Evolutionary conservation across 2,888 invertebrate genomes (phyloP), one percentile per base, ranked within the genome.

Genomic region (Podabrus alpinus): DNA sequence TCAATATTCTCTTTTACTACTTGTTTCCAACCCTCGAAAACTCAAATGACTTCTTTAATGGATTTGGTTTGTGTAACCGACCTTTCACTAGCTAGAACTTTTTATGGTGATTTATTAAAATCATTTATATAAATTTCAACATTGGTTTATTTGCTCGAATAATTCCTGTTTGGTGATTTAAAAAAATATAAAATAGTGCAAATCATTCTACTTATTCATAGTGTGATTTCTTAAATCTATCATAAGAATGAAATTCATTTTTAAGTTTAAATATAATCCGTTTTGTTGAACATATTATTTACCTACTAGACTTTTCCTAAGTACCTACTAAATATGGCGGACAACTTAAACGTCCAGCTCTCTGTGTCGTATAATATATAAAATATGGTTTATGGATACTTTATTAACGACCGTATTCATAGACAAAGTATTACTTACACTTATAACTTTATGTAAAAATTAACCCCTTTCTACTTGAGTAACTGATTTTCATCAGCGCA

Each of bases 1-100:
- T 74, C 74, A 73, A 73, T 74, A 70, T 72, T 68, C 76, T 71
- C 76, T 76, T 76, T 73, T 73, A 67, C 59, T 60, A 70, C 59
- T 59, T 67, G 68, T 71, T 68, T 66, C 64, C 10, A 45, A 61
- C 67, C 66, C 69, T 17, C 17, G 17, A 68, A 73, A 29, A 64
- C 59, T 68, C 64, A 73, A 73, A 73, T 66, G 60, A 73, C 69
- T 73, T 66, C 73, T 72, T 73, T 73, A 68, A 73, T 73, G 68
- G 73, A 69, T 69, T 69, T 73, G 73, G 73, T 66, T 73, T 73
- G 69, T 61, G 66, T 60, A 73, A 69, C 64, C 73, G 73, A 68
- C 68, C 29, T 72, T 72, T 72, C 68, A 60, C 59, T 66, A 72
- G 68, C 72, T 72, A 68, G 17, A 68, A 72, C 61, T 68, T 72